Evolutionary conservation across 53 echinoderm and acorn worm species (phyloP).

Genomic region (Paelopatides confundens): DNA sequence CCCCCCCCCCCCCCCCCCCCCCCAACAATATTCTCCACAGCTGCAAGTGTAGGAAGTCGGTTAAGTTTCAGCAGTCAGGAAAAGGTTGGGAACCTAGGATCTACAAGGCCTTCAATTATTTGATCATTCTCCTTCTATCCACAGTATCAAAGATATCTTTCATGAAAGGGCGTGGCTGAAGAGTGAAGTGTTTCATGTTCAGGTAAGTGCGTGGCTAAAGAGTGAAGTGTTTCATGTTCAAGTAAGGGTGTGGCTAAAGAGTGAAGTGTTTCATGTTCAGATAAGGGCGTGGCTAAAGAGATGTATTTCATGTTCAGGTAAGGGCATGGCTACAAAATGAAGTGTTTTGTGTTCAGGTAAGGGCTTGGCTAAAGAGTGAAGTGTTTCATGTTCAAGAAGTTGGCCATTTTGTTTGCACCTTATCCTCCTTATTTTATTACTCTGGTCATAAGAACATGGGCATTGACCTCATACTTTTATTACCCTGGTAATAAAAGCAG

Average conservation of each 20-base stretch:
- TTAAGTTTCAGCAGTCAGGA: background rate
- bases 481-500: too few species aligned
- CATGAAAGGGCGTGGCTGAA: conserved; percentile 97
- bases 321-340: conserved; percentile 91
- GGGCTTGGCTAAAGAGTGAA: conserved; percentile 93
- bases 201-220: conserved; percentile 92
- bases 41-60: too few species aligned
- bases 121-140: background rate
- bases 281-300: conserved; percentile 92
- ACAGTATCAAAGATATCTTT: conserved; percentile 94
- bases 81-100: background rate
- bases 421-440: too few species aligned
- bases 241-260: conserved; percentile 90
- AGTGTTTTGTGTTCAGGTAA: conserved; percentile 96
- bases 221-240: conserved; percentile 98
- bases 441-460: too few species aligned
- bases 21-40: too few species aligned
- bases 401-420: too few species aligned
- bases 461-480: too few species aligned
- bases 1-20: too few species aligned
- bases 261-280: conserved; percentile 98
- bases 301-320: conserved; percentile 98
- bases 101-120: too few species aligned
- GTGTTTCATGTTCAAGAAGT: conserved; percentile 98
- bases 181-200: conserved; percentile 97